Conservation (phyloP, 2,113 vertebrate species). For the Rhabdomys dilectus region DNA sequence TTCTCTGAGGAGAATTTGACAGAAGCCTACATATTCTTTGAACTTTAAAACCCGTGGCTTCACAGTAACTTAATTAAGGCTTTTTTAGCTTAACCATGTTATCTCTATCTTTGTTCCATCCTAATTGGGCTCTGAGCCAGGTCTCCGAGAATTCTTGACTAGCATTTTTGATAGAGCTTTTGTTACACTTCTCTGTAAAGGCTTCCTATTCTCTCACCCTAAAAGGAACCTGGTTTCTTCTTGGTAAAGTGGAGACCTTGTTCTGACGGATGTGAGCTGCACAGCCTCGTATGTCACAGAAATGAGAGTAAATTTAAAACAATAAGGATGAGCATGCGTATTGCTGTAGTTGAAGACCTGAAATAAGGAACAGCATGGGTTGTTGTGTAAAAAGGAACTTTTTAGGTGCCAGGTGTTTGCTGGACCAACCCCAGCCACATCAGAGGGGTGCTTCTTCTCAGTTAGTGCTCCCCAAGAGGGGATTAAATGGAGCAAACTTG, state of each 20-base stretch:
- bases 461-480: neutral
- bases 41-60: slow-evolving; percentile 77
- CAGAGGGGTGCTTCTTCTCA: neutral
- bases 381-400: neutral
- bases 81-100: slow-evolving; percentile 68
- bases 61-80: slow-evolving; percentile 72
- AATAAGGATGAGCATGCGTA: neutral
- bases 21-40: slow-evolving; percentile 71
- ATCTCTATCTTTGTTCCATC: slow-evolving; percentile 63
- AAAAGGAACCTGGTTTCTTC: neutral
- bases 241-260: neutral
- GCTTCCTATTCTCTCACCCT: neutral
- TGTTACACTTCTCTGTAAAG: neutral
- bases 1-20: slow-evolving; percentile 68
- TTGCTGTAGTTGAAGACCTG: neutral
- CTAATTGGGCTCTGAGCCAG: slow-evolving; percentile 60
- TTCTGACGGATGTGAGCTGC: neutral
- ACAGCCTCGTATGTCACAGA: neutral
- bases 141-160: slow-evolving; percentile 39
- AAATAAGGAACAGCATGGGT: neutral
- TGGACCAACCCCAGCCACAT: neutral
- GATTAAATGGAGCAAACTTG: neutral
- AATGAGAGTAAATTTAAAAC: slow-evolving; percentile 7
- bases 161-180: slow-evolving; percentile 53
- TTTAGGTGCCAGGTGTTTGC: neutral